A percentile compares a stretch with the other conserved stretches of the same genome.
Evolutionary conservation across 2,113 vertebrate genomes (phyloP).

Genomic region (Synodontis membranacea): DNA sequence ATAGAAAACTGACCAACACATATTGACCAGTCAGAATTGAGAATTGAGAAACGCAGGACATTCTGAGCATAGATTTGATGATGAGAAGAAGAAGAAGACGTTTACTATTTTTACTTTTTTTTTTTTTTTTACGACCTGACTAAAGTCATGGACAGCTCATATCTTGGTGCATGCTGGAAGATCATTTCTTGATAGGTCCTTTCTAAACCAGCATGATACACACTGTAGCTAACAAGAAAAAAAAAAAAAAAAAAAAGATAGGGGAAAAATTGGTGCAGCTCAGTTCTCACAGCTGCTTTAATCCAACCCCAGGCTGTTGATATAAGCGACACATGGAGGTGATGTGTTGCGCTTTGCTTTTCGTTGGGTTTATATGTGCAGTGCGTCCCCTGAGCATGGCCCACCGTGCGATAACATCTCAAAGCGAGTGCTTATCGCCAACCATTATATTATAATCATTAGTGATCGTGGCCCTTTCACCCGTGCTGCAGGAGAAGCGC

Average conservation of each 20-base stretch:
- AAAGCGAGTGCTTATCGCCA: constrained; percentile 76
- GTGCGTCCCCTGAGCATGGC: constrained; percentile 72
- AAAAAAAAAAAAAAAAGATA: constrained; percentile 30
- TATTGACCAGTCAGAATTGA: background rate
- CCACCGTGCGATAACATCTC: constrained; percentile 76
- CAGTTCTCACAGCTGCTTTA: constrained; percentile 46
- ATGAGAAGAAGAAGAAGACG: background rate
- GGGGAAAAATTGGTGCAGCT: constrained; percentile 29
- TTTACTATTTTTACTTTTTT: background rate
- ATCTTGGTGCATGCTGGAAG: background rate
- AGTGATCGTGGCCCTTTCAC: constrained; percentile 79
- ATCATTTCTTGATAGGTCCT: background rate
- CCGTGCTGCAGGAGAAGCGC: constrained; percentile 73
- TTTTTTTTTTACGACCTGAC: background rate
- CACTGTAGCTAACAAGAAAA: constrained; percentile 20
- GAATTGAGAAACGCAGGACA: background rate
- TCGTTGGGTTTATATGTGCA: constrained; percentile 62
- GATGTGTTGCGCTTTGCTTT: constrained; percentile 54
- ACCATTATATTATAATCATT: constrained; percentile 81
- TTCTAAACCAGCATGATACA: constrained; percentile 1
- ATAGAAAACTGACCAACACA: background rate
- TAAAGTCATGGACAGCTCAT: background rate
- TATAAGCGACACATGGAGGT: constrained; percentile 63
- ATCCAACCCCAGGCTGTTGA: constrained; percentile 55
- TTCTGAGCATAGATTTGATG: no score